These are phyloP conservation scores for Eupithecia dodoneata DNA, from an alignment of 2,888 invertebrate species.

Conservation along the genomic window DNA sequence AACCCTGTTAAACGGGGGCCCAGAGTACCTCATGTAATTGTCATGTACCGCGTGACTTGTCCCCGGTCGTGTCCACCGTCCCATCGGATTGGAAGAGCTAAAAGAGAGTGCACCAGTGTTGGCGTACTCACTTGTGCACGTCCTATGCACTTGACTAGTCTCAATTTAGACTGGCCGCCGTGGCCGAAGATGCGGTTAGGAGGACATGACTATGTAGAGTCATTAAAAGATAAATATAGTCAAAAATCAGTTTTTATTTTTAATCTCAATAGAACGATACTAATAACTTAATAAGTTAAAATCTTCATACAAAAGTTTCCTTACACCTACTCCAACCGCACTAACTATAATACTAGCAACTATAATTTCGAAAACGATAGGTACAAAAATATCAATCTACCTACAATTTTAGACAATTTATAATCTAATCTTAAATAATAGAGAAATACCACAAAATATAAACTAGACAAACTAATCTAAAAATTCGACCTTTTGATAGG, in stretches of 20 bases:
- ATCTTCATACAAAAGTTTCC: constrained; percentile 74
- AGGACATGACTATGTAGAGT: not conserved
- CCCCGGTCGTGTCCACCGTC: no score
- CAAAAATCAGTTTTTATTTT: constrained; percentile 71
- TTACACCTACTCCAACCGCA: not conserved
- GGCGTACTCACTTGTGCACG: no score
- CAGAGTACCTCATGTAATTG: not conserved
- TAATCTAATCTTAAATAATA: constrained; percentile 7
- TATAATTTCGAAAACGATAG: constrained; percentile 53
- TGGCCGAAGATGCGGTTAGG: no score
- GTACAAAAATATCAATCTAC: constrained; percentile 64
- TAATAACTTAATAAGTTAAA: constrained; percentile 64
- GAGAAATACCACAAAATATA: constrained; percentile 19
- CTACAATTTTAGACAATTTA: constrained; percentile 15
- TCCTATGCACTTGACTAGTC: no score
- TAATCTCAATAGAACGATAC: constrained; percentile 62
- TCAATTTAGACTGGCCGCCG: no score
- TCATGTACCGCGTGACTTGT: no score
- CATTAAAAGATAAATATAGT: constrained; percentile 34
- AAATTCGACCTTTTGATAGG: not conserved
- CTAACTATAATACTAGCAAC: constrained; percentile 63
- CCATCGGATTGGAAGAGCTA: no score
- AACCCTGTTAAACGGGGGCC: not conserved
- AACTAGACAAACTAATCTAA: not conserved
- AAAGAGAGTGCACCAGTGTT: no score